Evolutionary conservation across 2,113 vertebrate species (phyloP), one percentile per base, ranked within the genome.

Genomic region (Anoura caudifer): DNA sequence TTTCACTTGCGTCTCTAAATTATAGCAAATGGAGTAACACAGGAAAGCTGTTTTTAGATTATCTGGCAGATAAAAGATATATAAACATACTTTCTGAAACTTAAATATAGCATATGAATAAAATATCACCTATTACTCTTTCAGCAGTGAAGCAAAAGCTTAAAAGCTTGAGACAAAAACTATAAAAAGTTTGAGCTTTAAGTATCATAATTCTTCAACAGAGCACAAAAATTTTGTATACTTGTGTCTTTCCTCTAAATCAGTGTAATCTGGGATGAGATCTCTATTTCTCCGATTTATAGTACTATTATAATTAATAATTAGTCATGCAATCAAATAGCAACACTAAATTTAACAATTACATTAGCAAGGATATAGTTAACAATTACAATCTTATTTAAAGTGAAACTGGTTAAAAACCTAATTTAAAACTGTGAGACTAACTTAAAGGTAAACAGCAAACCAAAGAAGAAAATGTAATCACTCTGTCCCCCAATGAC

Each of bases 361-460:
- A 73, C 50, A 95, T 47, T 80, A 87, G n/a, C 38, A 92, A 82
- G 94, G 7, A 87, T 70, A 8, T 15, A 63, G 31, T 63, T 63
- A 31, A 63, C 28, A 31, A 63, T 63, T 63, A 63, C 93, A 87
- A 59, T 65, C 28, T 95, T 65, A 88, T 56, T 86, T 89, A 87
- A 76, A 96, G 80, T 80, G 36, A 91, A 87, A 84, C 22, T 47
- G 7, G 24, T 52, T 83, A 65, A 96, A 96, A 95, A 90, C 36
- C 33, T 70, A 67, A 91, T 59, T 59, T 89, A 88, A 92, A 61
- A 90, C 3, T 31, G 1, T 50, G 2, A 86, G 20, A 52, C 4
- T 26, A 94, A 85, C 54, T 90, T 43, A 63, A 96, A 45, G 61
- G 8, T 59, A 95, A 95, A 84, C 19, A 65, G 84, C 12, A 86